A percentile compares a stretch with the other conserved stretches of the same genome.
Conservation (phyloP, 2,888 invertebrate species). For the Pandemis heparana region DNA sequence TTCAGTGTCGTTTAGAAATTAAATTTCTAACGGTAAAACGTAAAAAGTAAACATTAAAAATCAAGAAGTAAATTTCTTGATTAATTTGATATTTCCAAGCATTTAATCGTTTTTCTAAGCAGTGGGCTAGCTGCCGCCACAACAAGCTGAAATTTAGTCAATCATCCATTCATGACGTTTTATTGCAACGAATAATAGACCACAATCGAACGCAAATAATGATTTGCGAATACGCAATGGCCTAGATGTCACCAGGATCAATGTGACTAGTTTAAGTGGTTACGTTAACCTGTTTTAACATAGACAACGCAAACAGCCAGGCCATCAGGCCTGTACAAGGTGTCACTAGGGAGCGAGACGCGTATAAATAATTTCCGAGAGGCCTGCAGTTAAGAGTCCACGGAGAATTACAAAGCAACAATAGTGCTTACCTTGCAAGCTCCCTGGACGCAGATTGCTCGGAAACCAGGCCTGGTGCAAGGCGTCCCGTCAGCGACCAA, state of each 20-base stretch:
- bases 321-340: too few species aligned
- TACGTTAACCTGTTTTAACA: neutral
- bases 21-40: too few species aligned
- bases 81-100: too few species aligned
- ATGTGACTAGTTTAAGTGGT: neutral
- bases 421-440: slow-evolving; percentile 89
- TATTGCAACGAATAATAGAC: slow-evolving; percentile 60
- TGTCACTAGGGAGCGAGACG: too few species aligned
- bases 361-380: too few species aligned
- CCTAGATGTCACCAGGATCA: slow-evolving; percentile 31
- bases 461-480: slow-evolving; percentile 87
- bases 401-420: too few species aligned
- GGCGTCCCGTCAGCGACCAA: slow-evolving; percentile 93
- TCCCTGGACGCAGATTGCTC: slow-evolving; percentile 92
- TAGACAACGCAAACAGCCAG: neutral
- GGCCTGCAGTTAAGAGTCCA: too few species aligned
- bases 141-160: slow-evolving; percentile 55
- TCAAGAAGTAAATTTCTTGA: too few species aligned
- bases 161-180: slow-evolving; percentile 68
- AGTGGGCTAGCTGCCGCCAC: slow-evolving; percentile 46
- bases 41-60: too few species aligned
- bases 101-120: neutral
- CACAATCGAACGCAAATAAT: slow-evolving; percentile 49
- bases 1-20: too few species aligned
- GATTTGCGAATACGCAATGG: slow-evolving; percentile 1